Base-by-base conservation (phyloP, 2,888 invertebrate genomes). In the Leucophora obtusa region DNA sequence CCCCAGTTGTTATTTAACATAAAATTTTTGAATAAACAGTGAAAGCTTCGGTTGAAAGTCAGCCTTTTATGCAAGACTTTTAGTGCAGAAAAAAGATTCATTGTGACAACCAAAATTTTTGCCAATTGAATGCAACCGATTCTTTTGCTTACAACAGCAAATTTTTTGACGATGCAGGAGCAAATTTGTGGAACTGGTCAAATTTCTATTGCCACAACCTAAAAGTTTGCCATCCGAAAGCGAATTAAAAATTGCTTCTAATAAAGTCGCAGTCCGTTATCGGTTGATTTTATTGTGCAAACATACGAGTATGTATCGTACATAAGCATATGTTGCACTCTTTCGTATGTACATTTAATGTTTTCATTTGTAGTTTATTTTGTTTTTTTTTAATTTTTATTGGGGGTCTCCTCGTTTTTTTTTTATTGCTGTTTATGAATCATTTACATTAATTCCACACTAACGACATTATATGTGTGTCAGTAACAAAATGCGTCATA, bases 401-500 rank as follows among this genome's bases (percentile, higher is more conserved):
- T 75, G 60, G 68, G 68, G 60, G 60, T 66, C 56, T 62, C 38
- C 62, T 69, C 21, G 35, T 53, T 1, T 47, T 24, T 28, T 18
- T 53, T n/a, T 35, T 18, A 62, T 51, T 58, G 47, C 9, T 33
- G 14, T 70, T 70, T 53, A 76, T 76, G 76, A 76, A 53, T 76
- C 70, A 76, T 71, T 76, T 65, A 33, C 17, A 56, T 21, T 35
- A 21, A 47, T 68, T 62, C 50, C 54, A 53, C 43, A 10, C 14
- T 15, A 53, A 71, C 70, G 58, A 59, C 63, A 69, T 58, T 70
- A 14, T 14, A 47, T 43, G 43, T 47, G 43, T 47, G 43, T 47
- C 43, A 47, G 43, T 47, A 1, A 47, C 53, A 71, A 70, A 76
- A 71, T 76, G 76, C 65, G 76, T 76, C 70, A 76, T 65, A n/a